A percentile compares a stretch with the other conserved stretches of the same genome.
Conservation (phyloP, 2,888 invertebrate genomes). For the Dasysyrphus tricinctus region DNA sequence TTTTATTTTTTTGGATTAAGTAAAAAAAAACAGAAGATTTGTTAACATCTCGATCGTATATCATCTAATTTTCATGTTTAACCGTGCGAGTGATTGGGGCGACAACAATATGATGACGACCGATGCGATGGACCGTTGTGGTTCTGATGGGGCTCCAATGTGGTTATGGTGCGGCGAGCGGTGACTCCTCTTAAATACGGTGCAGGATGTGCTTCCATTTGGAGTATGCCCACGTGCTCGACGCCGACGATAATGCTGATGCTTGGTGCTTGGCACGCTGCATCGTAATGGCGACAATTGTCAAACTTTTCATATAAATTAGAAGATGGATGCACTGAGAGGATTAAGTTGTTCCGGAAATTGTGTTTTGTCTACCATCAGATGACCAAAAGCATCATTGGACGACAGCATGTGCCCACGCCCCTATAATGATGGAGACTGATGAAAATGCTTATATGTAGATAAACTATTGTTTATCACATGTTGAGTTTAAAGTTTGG, state of each 20-base stretch:
- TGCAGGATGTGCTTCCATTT: slow-evolving; percentile 55
- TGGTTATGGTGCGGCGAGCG: slow-evolving; percentile 18
- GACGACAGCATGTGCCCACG: slow-evolving; percentile 38
- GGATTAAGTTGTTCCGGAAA: slow-evolving; percentile 65
- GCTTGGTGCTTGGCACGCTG: slow-evolving; percentile 42
- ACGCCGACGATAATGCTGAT: neutral
- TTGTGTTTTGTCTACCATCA: slow-evolving; percentile 33
- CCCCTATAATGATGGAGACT: slow-evolving; percentile 30
- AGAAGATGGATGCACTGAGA: slow-evolving; percentile 53
- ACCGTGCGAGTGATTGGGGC: slow-evolving; percentile 60
- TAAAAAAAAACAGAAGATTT: slow-evolving; percentile 47
- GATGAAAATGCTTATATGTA: slow-evolving; percentile 43
- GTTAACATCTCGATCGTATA: slow-evolving; percentile 75
- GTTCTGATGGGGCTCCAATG: neutral
- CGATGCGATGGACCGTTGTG: neutral
- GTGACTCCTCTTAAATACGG: slow-evolving; percentile 43
- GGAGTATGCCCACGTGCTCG: slow-evolving; percentile 64
- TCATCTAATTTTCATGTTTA: slow-evolving; percentile 75
- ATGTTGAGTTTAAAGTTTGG: neutral
- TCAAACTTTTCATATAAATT: slow-evolving; percentile 65
- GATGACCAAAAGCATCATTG: slow-evolving; percentile 13
- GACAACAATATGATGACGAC: slow-evolving; percentile 43
- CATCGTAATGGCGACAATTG: slow-evolving; percentile 58
- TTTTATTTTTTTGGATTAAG: slow-evolving; percentile 21
- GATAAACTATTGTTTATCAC: slow-evolving; percentile 4